phyloP scores from a whole-genome alignment of 2,797 vertebrate genomes.

The Pseudochaenichthys georgianus region DNA sequence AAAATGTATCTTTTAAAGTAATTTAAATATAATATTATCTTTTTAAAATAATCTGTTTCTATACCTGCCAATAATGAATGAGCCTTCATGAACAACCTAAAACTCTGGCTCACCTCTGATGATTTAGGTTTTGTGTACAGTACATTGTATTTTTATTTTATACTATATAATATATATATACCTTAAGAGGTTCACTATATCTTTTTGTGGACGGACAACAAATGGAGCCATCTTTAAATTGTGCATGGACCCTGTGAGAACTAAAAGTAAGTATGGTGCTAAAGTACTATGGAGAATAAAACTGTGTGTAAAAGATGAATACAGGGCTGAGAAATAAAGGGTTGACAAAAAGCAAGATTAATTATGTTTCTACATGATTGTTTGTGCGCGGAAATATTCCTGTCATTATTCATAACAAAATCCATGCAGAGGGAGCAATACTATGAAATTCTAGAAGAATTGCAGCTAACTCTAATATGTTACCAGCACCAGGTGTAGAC shows the following conservation, averaged over 20 bases:
- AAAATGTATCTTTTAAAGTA: slow-evolving; percentile 4
- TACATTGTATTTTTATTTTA: neutral
- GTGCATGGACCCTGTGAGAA: slow-evolving; percentile 20
- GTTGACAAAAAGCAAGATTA: slow-evolving; percentile 10
- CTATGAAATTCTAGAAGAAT: neutral
- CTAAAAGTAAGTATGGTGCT: slow-evolving; percentile 13
- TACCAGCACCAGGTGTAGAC: neutral
- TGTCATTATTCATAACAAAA: neutral
- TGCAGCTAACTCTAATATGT: neutral
- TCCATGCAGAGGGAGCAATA: neutral
- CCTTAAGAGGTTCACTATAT: neutral
- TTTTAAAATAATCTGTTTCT: slow-evolving; percentile 7
- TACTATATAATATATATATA: neutral
- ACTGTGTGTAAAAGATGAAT: slow-evolving; percentile 18
- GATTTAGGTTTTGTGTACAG: neutral
- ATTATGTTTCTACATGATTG: neutral
- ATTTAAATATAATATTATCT: too few species aligned
- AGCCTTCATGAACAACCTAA: neutral
- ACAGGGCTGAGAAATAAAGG: slow-evolving; percentile 3
- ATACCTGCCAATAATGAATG: neutral
- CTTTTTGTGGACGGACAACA: neutral
- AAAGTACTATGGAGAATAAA: slow-evolving; percentile 16
- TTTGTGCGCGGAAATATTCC: neutral
- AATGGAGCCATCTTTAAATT: slow-evolving; percentile 19
- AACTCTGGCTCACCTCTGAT: neutral